Base-by-base conservation (phyloP, 2,888 invertebrate species). In the Polydrusus pterygomalis region DNA sequence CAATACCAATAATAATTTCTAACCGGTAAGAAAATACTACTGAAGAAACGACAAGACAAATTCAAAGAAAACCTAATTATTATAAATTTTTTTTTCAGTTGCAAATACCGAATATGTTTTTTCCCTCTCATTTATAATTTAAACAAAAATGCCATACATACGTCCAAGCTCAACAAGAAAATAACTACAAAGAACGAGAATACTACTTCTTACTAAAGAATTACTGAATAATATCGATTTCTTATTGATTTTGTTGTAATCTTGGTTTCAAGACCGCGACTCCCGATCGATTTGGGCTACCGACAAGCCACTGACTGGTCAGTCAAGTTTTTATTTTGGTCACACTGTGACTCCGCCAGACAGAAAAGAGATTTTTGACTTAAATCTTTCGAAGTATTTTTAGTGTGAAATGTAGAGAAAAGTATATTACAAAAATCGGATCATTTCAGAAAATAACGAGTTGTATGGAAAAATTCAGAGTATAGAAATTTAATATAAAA, bases 321-420 rank as follows among this genome's bases (percentile, higher is more conserved):
- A 82, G 84, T 86, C 86, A 83, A 84, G 86, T 86, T 87, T 87
- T 87, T 86, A 84, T 85, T 86, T 72, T 85, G 85, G 86, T 86
- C 86, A 86, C 85, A 86, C 74, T 56, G 74, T 74, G 60, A 38
- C 51, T 69, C 45, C 73, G 70, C 63, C 74, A 74, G 77, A 77
- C 74, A 67, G 74, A 43, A 60, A 18, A 62, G 49, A 54, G 17
- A 65, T 64, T 54, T 64, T 72, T 64, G 15, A 34, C 65, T 72
- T 65, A 25, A 25, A 25, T n/a, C n/a, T n/a, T n/a, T n/a, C n/a
- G n/a, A n/a, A n/a, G n/a, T n/a, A n/a, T n/a, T n/a, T n/a, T n/a
- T n/a, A n/a, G n/a, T n/a, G n/a, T n/a, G n/a, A n/a, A n/a, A n/a
- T n/a, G n/a, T n/a, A n/a, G n/a, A n/a, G n/a, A n/a, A n/a, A n/a